These are phyloP conservation scores for Xanthorhoe designata DNA, from an alignment of 2,888 invertebrate species.

Conservation along the genomic window DNA sequence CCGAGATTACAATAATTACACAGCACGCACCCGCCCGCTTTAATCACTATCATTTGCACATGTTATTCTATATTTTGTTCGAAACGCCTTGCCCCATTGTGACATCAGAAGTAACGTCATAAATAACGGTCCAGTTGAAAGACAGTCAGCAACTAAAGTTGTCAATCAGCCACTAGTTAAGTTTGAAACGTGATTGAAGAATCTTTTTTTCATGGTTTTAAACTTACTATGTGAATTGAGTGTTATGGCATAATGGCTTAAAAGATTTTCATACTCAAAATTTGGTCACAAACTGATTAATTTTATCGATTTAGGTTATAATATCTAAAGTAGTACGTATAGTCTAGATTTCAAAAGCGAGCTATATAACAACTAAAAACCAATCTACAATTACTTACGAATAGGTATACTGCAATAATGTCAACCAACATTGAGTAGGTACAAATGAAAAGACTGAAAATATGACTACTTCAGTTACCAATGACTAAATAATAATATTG, in stretches of 20 bases:
- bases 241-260: neutral
- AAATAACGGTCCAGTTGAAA: constrained; percentile 32
- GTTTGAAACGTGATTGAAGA: too few species aligned
- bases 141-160: neutral
- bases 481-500: neutral
- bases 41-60: constrained; percentile 84
- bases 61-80: constrained; percentile 80
- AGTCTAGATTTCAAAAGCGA: too few species aligned
- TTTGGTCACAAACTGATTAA: neutral
- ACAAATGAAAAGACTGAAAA: neutral
- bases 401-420: too few species aligned
- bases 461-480: neutral
- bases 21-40: constrained; percentile 67
- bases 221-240: too few species aligned
- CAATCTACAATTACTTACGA: too few species aligned
- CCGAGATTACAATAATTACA: constrained; percentile 82
- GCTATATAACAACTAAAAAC: too few species aligned
- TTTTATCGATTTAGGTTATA: too few species aligned
- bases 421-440: too few species aligned
- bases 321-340: too few species aligned
- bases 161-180: too few species aligned
- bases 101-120: constrained; percentile 18
- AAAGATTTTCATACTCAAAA: neutral
- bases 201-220: neutral
- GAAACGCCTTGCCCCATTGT: constrained; percentile 70